A percentile compares a stretch with the other conserved stretches of the same genome.
These are phyloP conservation scores for Perca schrenkii DNA, from an alignment of 2,113 vertebrate genomes.

Conservation along the genomic window DNA sequence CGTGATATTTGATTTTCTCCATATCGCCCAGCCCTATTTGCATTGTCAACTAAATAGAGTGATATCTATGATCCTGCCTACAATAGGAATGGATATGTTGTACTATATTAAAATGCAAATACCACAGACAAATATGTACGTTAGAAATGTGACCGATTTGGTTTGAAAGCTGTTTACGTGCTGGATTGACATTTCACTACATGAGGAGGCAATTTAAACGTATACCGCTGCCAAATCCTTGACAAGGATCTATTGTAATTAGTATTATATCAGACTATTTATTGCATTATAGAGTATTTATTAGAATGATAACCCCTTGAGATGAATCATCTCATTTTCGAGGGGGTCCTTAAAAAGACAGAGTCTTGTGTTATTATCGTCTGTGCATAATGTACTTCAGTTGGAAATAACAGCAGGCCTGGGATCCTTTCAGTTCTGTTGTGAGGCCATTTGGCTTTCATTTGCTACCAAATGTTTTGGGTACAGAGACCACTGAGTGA, in stretches of 20 bases:
- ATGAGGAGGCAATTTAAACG: neutral
- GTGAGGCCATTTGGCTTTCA: conserved; percentile 40
- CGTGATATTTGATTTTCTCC: too few species aligned
- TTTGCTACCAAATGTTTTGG: conserved; percentile 51
- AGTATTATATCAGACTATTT: neutral
- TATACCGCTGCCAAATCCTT: neutral
- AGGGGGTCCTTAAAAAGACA: neutral
- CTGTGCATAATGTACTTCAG: conserved; percentile 14
- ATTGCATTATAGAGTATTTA: neutral
- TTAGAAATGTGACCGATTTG: neutral
- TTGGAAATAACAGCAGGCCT: conserved; percentile 24
- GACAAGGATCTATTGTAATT: neutral
- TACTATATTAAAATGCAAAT: neutral
- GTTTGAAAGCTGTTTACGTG: neutral
- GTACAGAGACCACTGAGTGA: conserved; percentile 12
- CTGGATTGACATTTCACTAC: neutral
- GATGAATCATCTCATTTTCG: too few species aligned
- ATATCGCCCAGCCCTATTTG: neutral
- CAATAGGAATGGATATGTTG: neutral
- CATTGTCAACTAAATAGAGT: neutral
- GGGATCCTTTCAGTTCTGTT: conserved; percentile 26
- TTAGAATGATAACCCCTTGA: too few species aligned
- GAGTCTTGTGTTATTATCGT: neutral
- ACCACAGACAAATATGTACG: neutral
- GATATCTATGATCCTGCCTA: neutral